A percentile compares a stretch with the other conserved stretches of the same genome.
These are phyloP conservation scores for Priapulus caudatus DNA, from an alignment of 2,888 invertebrate genomes.

Conservation along the genomic window DNA sequence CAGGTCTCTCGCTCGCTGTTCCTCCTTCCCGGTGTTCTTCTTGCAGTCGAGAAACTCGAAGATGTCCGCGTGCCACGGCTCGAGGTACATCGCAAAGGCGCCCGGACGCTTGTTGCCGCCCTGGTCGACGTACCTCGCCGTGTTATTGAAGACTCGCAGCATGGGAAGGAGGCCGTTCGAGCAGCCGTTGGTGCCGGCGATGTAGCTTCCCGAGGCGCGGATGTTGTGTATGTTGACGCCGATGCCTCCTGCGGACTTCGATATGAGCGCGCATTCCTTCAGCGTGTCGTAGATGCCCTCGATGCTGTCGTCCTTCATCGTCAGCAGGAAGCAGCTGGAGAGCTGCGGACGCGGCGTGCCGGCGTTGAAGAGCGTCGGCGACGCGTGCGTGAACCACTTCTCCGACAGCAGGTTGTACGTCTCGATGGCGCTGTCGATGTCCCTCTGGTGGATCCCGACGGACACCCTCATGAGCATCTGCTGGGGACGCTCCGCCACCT, in stretches of 20 bases:
- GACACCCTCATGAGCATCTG: slow-evolving; percentile 97
- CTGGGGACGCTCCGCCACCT: slow-evolving; percentile 85
- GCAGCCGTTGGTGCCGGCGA: slow-evolving; percentile 82
- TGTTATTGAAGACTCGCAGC: slow-evolving; percentile 87
- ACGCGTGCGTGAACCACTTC: slow-evolving; percentile 91
- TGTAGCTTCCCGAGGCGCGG: slow-evolving; percentile 75
- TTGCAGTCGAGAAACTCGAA: slow-evolving; percentile 87
- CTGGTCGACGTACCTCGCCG: slow-evolving; percentile 92
- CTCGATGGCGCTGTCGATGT: slow-evolving; percentile 81
- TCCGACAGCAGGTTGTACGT: slow-evolving; percentile 92
- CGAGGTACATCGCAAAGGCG: slow-evolving; percentile 91
- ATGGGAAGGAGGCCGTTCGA: slow-evolving; percentile 94
- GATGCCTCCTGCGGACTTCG: slow-evolving; percentile 93
- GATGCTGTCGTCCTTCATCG: slow-evolving; percentile 84
- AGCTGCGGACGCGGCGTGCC: slow-evolving; percentile 82
- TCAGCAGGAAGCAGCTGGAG: slow-evolving; percentile 84
- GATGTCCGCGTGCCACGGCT: slow-evolving; percentile 97
- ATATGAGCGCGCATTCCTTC: slow-evolving; percentile 83
- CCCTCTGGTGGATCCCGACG: slow-evolving; percentile 87
- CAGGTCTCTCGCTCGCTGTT: slow-evolving; percentile 80
- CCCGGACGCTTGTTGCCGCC: slow-evolving; percentile 96
- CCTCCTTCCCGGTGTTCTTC: slow-evolving; percentile 91
- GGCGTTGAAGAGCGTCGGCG: slow-evolving; percentile 90
- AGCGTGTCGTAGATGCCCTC: slow-evolving; percentile 87
- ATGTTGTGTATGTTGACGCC: slow-evolving; percentile 93